Evolutionary conservation across 2,113 vertebrate genomes (phyloP).

Genomic region (Semicossyphus pulcher): DNA sequence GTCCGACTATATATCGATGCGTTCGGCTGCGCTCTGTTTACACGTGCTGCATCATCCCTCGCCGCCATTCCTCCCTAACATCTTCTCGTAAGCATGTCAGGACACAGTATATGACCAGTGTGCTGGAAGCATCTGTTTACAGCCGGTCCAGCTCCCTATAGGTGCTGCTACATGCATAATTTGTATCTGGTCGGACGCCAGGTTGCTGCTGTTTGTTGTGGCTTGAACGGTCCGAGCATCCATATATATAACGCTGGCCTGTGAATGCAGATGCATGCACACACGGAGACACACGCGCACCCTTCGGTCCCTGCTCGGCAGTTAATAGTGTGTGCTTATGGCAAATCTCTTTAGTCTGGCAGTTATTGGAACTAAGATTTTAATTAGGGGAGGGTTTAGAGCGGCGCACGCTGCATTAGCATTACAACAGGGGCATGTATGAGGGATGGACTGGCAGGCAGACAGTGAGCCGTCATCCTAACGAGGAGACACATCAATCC

Average conservation of each 20-base stretch:
- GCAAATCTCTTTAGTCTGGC: constrained; percentile 63
- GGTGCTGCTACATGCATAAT: not conserved
- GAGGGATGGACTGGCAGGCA: constrained; percentile 36
- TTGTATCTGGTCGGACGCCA: not conserved
- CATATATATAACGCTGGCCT: not conserved
- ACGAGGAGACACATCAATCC: no score
- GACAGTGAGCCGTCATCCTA: constrained; percentile 18
- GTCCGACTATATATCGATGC: not conserved
- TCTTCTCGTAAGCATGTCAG: constrained; percentile 5
- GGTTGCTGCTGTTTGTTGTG: not conserved
- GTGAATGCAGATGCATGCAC: not conserved
- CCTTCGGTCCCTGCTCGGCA: constrained; percentile 27
- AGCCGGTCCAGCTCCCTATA: rapidly evolving
- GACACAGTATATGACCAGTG: not conserved
- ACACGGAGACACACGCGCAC: constrained; percentile 9
- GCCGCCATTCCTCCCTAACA: not conserved
- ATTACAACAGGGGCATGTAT: constrained; percentile 52
- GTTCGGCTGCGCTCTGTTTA: constrained; percentile 1
- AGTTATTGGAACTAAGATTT: constrained; percentile 72
- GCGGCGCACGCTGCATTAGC: constrained; percentile 42
- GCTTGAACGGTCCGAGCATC: not conserved
- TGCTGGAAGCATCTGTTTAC: not conserved
- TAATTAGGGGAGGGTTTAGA: constrained; percentile 68
- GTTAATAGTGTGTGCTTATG: constrained; percentile 55
- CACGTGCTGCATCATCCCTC: not conserved